Conservation (phyloP, 1,140 invertebrate genomes). For the Cydia splendana region DNA sequence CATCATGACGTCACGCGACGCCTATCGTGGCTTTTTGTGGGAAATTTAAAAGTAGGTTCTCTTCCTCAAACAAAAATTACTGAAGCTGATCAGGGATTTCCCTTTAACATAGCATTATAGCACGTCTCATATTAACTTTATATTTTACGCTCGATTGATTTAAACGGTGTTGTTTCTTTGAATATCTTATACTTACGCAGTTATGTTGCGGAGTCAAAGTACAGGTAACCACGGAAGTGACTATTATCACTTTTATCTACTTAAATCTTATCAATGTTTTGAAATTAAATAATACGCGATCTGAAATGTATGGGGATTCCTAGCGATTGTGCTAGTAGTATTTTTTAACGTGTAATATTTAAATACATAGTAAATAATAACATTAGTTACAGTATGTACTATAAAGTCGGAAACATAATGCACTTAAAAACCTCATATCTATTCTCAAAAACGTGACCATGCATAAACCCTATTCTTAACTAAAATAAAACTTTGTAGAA, state of each 20-base stretch:
- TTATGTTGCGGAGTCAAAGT: background rate
- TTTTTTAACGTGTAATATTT: too few species aligned
- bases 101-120: background rate
- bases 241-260: background rate
- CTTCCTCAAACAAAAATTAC: constrained; percentile 14
- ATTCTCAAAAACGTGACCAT: too few species aligned
- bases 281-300: background rate
- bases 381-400: too few species aligned
- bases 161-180: background rate
- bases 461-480: too few species aligned
- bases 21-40: constrained; percentile 46
- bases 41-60: constrained; percentile 48
- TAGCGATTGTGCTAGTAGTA: background rate
- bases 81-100: background rate
- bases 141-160: background rate
- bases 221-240: background rate
- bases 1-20: constrained; percentile 51
- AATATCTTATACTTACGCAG: background rate
- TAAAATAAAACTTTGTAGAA: too few species aligned
- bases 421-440: too few species aligned
- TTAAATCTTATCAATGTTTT: background rate
- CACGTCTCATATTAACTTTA: background rate
- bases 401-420: too few species aligned
- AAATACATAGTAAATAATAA: too few species aligned
- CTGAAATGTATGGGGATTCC: background rate